These are phyloP conservation scores for Pseudeuparius sepicola DNA, from an alignment of 2,888 invertebrate species.

Conservation along the genomic window DNA sequence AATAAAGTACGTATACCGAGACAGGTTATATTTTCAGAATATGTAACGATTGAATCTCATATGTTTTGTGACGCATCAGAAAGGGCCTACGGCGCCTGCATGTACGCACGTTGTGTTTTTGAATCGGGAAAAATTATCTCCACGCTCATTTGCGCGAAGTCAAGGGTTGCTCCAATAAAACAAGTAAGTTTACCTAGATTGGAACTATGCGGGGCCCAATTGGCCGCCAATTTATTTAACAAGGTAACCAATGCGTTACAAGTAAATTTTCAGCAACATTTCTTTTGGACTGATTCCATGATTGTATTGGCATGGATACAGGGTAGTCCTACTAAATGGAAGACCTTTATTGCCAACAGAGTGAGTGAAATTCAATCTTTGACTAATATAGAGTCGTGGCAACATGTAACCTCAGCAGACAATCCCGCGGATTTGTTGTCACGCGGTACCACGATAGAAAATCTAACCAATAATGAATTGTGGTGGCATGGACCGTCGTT, in stretches of 20 bases:
- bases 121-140: neutral
- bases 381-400: neutral
- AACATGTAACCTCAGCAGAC: neutral
- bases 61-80: conserved; percentile 8
- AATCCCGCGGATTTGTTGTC: conserved; percentile 1
- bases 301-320: neutral
- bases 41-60: conserved; percentile 6
- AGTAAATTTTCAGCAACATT: neutral
- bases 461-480: too few relatives aligned
- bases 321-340: neutral
- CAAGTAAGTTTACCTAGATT: conserved; percentile 8
- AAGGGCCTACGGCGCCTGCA: conserved; percentile 10
- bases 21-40: neutral
- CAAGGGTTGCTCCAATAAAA: conserved; percentile 10
- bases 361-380: conserved; percentile 1
- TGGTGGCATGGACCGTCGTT: too few relatives aligned
- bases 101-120: conserved; percentile 2
- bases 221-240: conserved; percentile 1
- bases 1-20: conserved; percentile 5
- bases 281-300: neutral
- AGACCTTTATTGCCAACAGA: conserved; percentile 1
- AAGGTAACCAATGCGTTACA: neutral
- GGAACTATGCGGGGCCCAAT: conserved; percentile 6
- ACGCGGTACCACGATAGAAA: too few relatives aligned
- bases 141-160: conserved; percentile 9